Evolutionary conservation across 2,888 invertebrate species (phyloP), one percentile per base, ranked within the genome.

Genomic region (Drosophila mayaguana): DNA sequence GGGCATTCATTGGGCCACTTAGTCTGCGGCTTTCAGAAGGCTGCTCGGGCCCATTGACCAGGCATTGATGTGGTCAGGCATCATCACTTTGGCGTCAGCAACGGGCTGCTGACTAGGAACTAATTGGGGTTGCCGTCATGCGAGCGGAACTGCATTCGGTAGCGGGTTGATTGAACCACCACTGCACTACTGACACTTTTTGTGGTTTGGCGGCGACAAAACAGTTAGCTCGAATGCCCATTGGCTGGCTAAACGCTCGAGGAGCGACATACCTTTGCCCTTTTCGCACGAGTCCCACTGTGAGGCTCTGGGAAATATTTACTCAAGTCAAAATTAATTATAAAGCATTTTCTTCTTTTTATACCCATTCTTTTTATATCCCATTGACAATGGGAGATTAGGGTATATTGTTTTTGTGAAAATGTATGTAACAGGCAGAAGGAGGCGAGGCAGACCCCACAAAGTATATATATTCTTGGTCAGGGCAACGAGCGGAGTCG

Each of bases 1-100:
- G 53, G 14, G 53, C 64, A 63, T 72, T 50, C 50, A 50, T 55
- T 63, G 43, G 38, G 64, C 63, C 63, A 45, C 51, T 51, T 42
- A 28, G 59, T 48, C 45, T 63, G 63, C 12, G 72, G 63, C 22
- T 53, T 57, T 51, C 0, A 3, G 53, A 63, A 43, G 36, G 63
- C 38, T 11, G 34, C 50, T 34, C 55, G 34, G 57, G 68, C 66
- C 67, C 56, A 67, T 66, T 55, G 60, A 42, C 66, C 53, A 67
- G 72, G 65, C 70, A 75, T 72, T 75, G 78, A 75, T 75, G 86
- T 68, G 72, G 57, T 46, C 51, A 72, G 66, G 75, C 72, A 67
- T 66, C 72, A 67, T 66, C 75, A 72, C 60, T 71, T 64, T 25
- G 18, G 6, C 9, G 32, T 32, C 9, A 9, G 32, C 53, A 11